Evolutionary conservation across 1,140 invertebrate species (phyloP).

Genomic region (Lordiphosa stackelbergi): DNA sequence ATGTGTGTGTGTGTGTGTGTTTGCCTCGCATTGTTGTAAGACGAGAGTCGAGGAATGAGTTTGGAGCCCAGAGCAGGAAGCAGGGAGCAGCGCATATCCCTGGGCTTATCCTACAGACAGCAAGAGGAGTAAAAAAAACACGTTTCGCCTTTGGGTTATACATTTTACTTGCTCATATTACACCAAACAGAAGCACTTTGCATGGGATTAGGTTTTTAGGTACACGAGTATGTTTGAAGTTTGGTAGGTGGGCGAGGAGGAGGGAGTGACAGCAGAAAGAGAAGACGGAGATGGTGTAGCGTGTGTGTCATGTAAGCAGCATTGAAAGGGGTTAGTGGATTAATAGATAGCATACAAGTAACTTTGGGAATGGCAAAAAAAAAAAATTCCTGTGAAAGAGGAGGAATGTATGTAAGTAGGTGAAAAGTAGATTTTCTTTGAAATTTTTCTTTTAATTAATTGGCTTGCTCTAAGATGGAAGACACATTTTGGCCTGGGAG

Average conservation of each 20-base stretch:
- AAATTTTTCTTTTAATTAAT: no score
- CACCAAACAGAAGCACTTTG: constrained; percentile 15
- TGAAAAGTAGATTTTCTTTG: no score
- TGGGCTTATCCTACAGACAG: constrained; percentile 10
- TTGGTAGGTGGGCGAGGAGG: constrained; percentile 1
- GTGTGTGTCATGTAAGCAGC: constrained; percentile 6
- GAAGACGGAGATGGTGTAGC: neutral
- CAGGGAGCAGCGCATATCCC: constrained; percentile 1
- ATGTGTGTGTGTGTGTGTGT: constrained; percentile 7
- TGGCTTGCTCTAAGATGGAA: no score
- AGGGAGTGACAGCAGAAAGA: neutral
- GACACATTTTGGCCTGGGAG: no score
- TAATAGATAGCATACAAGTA: constrained; percentile 11
- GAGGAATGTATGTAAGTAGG: no score
- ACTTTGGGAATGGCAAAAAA: constrained; percentile 4
- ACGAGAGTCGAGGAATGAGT: constrained; percentile 10
- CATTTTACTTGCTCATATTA: constrained; percentile 14
- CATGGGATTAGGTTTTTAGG: constrained; percentile 15
- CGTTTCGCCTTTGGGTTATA: constrained; percentile 13
- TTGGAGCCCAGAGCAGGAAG: neutral
- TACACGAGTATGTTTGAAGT: constrained; percentile 12
- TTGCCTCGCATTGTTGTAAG: constrained; percentile 12
- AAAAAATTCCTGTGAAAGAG: neutral
- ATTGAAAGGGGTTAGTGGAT: constrained; percentile 13
- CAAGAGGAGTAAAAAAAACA: constrained; percentile 2